Base-by-base conservation (phyloP, 1,140 invertebrate genomes). In the Centruroides vittatus region DNA sequence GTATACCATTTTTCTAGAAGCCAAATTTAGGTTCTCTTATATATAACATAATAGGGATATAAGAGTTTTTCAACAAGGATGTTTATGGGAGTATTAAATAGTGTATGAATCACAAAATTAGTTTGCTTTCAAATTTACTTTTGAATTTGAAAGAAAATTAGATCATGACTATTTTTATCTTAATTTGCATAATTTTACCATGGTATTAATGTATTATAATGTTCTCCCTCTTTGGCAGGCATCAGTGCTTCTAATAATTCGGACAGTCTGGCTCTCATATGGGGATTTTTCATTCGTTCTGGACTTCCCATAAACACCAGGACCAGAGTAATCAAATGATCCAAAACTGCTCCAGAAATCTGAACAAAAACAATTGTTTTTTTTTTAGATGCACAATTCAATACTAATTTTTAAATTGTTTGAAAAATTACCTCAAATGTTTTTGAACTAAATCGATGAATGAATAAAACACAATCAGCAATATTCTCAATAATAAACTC, bases 251-350 rank as follows among this genome's bases (percentile, higher is more conserved):
- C 89, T 34, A 97, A 72, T 57, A 85, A 86, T 74, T 94, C 91
- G 0, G 93, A 93, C 52, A 98, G 73, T 62, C 85, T 81, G 1
- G 93, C 93, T 61, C 92, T 79, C 55, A 95, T 75, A 80, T 98
- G 93, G 23, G 93, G 94, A 79, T 97, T 98, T 69, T 88, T 86
- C 55, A 93, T 83, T 56, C 86, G 77, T 6, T 82, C 73, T 0
- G 85, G 80, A 64, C 86, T 87, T 10, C 89, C 88, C 82, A 84
- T 84, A 66, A 80, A 83, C 5, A 81, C 75, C 5, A 84, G 67
- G 47, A 83, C 74, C 49, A 82, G 66, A 2, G 86, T 88, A 64
- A 97, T 80, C 54, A 94, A 69, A 60, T 76, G 72, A 70, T 84
- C 78, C 61, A 89, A 69, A 65, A 84, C 75, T 3, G 73, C 73